Percentiles rank a stretch among this genome's conserved stretches.
phyloP scores from a whole-genome alignment of 2,797 vertebrate species.

The Ceyx erithaca region DNA sequence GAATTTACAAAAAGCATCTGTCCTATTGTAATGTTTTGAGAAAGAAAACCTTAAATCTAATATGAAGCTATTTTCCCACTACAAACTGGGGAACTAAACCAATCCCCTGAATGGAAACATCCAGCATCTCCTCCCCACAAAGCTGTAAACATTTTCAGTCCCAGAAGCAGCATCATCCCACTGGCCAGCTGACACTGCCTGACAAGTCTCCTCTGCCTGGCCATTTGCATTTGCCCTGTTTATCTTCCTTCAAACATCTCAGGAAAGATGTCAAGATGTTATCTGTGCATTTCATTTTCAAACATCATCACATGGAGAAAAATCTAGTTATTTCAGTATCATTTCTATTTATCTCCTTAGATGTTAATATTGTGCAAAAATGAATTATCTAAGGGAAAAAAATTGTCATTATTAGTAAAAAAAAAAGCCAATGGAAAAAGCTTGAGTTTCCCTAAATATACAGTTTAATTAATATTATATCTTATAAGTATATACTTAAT shows the following conservation, averaged over 20 bases:
- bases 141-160: background rate
- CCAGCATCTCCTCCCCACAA: background rate
- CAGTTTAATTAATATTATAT: background rate
- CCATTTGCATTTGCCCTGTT: background rate
- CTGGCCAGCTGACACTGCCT: background rate
- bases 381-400: background rate
- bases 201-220: background rate
- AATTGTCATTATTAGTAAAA: background rate
- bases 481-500: background rate
- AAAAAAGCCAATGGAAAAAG: background rate
- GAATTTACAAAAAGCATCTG: slow-evolving; percentile 1
- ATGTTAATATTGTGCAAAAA: background rate
- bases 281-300: background rate
- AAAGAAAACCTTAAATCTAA: background rate
- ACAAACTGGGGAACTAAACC: background rate
- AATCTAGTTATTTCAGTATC: background rate
- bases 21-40: background rate
- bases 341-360: background rate
- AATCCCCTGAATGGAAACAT: background rate
- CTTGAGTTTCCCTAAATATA: background rate
- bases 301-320: background rate
- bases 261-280: background rate
- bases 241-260: slow-evolving; percentile 57
- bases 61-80: background rate
- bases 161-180: background rate